These are phyloP conservation scores for Zeuzera pyrina DNA, from an alignment of 2,888 invertebrate genomes.

Conservation along the genomic window DNA sequence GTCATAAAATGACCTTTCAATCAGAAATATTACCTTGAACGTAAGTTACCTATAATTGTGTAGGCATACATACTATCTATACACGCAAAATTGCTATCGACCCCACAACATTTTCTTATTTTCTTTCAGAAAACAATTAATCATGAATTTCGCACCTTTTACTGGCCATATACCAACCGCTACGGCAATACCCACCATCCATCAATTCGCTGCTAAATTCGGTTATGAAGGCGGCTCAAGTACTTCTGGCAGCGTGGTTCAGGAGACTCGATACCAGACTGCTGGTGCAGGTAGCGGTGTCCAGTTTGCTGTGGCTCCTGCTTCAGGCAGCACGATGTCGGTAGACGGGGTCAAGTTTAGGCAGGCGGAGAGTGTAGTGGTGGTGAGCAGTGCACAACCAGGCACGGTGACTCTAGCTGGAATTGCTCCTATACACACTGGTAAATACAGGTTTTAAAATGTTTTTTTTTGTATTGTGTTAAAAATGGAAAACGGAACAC, in stretches of 20 bases:
- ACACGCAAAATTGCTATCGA: no score
- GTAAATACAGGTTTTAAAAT: constrained; percentile 24
- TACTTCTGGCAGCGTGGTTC: constrained; percentile 38
- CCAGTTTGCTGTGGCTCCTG: constrained; percentile 52
- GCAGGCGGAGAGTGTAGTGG: constrained; percentile 66
- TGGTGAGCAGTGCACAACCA: constrained; percentile 65
- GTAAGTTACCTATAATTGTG: no score
- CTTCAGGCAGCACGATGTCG: constrained; percentile 28
- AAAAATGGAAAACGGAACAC: no score
- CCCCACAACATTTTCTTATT: no score
- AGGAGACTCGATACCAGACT: constrained; percentile 54
- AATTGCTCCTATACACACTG: constrained; percentile 56
- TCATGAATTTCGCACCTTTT: constrained; percentile 93
- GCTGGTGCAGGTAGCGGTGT: constrained; percentile 28
- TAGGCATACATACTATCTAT: no score
- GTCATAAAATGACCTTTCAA: no score
- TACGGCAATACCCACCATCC: constrained; percentile 83
- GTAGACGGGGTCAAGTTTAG: constrained; percentile 76
- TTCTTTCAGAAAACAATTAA: no score
- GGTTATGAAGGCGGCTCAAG: constrained; percentile 57
- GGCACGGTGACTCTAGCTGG: constrained; percentile 54
- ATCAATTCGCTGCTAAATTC: constrained; percentile 87
- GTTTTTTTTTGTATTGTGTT: no score
- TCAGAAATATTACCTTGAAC: no score
- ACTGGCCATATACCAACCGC: constrained; percentile 84